These are phyloP conservation scores for Perca flavescens DNA, from an alignment of 2,113 vertebrate species.

Conservation along the genomic window DNA sequence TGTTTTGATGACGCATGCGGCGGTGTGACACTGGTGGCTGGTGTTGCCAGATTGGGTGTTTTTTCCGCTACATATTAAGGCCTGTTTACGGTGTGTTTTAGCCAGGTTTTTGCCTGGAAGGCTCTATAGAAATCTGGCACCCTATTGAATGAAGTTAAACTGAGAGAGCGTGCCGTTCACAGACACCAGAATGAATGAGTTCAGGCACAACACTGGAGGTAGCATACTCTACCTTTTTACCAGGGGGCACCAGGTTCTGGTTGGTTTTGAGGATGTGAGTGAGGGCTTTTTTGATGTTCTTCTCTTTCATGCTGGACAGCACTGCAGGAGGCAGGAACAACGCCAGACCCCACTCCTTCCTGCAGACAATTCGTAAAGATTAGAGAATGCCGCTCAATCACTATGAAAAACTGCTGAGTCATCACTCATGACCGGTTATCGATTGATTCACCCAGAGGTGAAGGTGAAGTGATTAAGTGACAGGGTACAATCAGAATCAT, in stretches of 20 bases:
- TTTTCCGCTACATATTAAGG: too few relatives aligned
- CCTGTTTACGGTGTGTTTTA: too few relatives aligned
- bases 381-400: slow-evolving; percentile 33
- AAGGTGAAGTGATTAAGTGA: slow-evolving; percentile 24
- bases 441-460: slow-evolving; percentile 31
- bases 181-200: too few relatives aligned
- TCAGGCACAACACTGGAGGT: too few relatives aligned
- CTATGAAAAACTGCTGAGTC: slow-evolving; percentile 27
- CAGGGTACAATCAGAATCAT: slow-evolving; percentile 29
- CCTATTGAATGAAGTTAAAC: too few relatives aligned
- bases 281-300: slow-evolving; percentile 99
- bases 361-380: slow-evolving; percentile 71
- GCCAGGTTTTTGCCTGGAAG: too few relatives aligned
- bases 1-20: too few relatives aligned
- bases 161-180: too few relatives aligned
- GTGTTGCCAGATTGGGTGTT: too few relatives aligned
- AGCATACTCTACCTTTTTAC: slow-evolving; percentile 91
- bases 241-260: slow-evolving; percentile 98
- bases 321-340: slow-evolving; percentile 98
- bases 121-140: too few relatives aligned
- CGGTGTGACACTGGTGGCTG: too few relatives aligned
- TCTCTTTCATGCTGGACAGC: slow-evolving; percentile 99
- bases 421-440: slow-evolving; percentile 29
- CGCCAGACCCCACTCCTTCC: slow-evolving; percentile 98
- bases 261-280: slow-evolving; percentile 99